These are phyloP conservation scores for Epizoanthus fatuus DNA, from an alignment of 92 coral and sea anemone genomes.

Conservation along the genomic window DNA sequence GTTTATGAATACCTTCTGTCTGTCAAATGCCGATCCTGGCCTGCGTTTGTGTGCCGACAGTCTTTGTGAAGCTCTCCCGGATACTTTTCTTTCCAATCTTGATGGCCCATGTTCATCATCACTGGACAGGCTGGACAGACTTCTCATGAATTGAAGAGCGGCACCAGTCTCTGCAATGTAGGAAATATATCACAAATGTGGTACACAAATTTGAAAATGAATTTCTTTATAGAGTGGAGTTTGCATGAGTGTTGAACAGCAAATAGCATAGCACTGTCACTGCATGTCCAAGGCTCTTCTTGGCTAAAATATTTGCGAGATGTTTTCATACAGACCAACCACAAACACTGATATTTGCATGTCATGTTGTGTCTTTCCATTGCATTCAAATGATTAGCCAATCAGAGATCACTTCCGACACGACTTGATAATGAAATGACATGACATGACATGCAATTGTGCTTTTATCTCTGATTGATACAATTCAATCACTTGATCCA, in stretches of 20 bases:
- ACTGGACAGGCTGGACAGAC: constrained; percentile 77
- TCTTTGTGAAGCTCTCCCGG: constrained; percentile 76
- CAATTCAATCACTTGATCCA: too few relatives aligned
- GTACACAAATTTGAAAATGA: not conserved
- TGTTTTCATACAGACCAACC: too few relatives aligned
- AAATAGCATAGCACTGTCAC: not conserved
- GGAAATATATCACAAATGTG: not conserved
- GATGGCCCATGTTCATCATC: constrained; percentile 80
- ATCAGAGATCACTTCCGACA: too few relatives aligned
- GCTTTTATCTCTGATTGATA: too few relatives aligned
- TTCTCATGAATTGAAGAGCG: constrained; percentile 79
- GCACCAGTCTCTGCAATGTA: constrained; percentile 67
- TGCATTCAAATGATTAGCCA: too few relatives aligned
- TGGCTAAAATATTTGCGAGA: too few relatives aligned
- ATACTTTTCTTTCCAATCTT: constrained; percentile 76
- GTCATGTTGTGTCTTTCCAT: too few relatives aligned
- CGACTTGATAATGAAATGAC: too few relatives aligned
- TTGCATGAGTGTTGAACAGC: not conserved
- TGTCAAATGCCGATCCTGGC: constrained; percentile 70
- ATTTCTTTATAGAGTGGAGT: not conserved
- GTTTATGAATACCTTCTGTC: constrained; percentile 37
- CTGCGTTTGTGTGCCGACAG: constrained; percentile 59
- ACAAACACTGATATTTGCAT: too few relatives aligned
- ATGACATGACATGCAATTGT: too few relatives aligned
- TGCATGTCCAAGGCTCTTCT: too few relatives aligned